Evolutionary conservation across 2,113 vertebrate genomes (phyloP).

Genomic region (Glaucomys volans): DNA sequence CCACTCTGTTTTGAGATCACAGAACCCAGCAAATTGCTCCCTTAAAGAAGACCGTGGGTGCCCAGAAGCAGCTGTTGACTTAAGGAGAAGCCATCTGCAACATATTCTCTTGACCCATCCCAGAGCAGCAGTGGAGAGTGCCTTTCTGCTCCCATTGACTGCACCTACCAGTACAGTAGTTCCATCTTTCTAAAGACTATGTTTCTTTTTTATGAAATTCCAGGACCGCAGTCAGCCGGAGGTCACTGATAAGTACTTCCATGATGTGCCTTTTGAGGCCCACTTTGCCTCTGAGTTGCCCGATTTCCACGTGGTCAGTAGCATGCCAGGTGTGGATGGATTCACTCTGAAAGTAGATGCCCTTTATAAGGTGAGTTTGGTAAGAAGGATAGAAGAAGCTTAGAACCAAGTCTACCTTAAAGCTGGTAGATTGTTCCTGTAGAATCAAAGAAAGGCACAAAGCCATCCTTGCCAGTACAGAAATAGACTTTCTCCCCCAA

Average conservation of each 20-base stretch:
- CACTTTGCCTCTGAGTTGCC: constrained; percentile 92
- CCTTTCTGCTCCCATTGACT: too few relatives aligned
- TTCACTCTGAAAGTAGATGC: constrained; percentile 98
- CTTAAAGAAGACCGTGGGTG: background rate
- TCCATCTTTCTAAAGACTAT: background rate
- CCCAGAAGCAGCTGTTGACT: background rate
- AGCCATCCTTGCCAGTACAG: constrained; percentile 95
- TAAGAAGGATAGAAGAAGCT: accelerated
- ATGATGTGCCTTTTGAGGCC: constrained; percentile 97
- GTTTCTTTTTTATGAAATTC: background rate
- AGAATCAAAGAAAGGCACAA: constrained; percentile 98
- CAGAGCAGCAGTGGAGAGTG: background rate
- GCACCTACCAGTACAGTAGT: background rate
- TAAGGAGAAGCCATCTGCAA: too few relatives aligned
- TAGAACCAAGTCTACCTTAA: background rate
- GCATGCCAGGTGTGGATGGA: constrained; percentile 96
- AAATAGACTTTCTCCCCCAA: constrained; percentile 93
- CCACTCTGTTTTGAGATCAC: background rate
- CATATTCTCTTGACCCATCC: accelerated
- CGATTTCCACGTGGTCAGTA: constrained; percentile 90
- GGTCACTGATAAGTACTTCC: constrained; percentile 94
- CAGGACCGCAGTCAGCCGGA: constrained; percentile 97
- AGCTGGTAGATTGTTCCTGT: constrained; percentile 94
- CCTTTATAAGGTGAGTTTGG: constrained; percentile 93
- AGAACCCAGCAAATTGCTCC: background rate